Evolutionary conservation across 2,888 invertebrate genomes (phyloP).

Genomic region (Ophraella communa): DNA sequence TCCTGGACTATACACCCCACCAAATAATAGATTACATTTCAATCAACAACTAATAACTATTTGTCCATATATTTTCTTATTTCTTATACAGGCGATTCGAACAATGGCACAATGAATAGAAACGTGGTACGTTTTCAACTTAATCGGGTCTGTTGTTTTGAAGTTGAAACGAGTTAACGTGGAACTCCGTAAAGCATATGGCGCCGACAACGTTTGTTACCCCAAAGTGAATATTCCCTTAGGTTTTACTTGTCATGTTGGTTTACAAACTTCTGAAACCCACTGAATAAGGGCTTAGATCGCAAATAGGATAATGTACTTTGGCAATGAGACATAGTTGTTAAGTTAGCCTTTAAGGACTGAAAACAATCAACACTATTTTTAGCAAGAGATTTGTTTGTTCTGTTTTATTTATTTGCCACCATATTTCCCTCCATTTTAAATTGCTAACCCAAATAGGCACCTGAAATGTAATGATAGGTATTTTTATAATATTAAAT

Average conservation of each 20-base stretch:
- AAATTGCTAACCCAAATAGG: no score
- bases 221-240: constrained; percentile 14
- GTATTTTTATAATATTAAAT: no score
- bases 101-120: background rate
- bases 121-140: background rate
- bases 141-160: background rate
- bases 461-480: no score
- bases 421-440: no score
- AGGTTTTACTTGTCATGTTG: constrained; percentile 19
- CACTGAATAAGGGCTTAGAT: constrained; percentile 5
- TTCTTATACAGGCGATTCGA: no score
- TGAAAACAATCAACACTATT: no score
- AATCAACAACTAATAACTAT: no score
- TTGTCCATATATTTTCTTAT: no score
- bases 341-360: constrained; percentile 11
- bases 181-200: background rate
- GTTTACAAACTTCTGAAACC: constrained; percentile 15
- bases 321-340: constrained; percentile 9
- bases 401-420: no score
- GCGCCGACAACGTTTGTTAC: background rate
- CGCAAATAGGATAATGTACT: constrained; percentile 22
- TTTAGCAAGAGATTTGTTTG: no score
- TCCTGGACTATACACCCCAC: no score
- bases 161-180: background rate
- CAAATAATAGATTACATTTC: no score